Conservation (phyloP, 2,113 vertebrate genomes). For the Nibea albiflora region DNA sequence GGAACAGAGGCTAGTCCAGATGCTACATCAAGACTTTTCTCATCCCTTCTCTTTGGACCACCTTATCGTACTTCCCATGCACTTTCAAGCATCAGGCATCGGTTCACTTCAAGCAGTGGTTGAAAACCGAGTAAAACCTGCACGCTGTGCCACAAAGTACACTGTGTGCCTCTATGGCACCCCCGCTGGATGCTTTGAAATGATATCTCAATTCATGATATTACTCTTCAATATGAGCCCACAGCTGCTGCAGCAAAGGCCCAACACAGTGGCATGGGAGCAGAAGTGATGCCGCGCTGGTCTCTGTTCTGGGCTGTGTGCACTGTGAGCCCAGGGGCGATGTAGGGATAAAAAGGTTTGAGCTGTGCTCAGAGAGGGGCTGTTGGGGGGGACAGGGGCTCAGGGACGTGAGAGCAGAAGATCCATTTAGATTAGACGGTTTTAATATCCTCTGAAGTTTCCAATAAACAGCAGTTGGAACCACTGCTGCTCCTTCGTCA, state of each 20-base stretch:
- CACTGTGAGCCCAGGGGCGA: conserved; percentile 46
- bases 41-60: background rate
- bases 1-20: background rate
- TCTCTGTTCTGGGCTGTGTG: conserved; percentile 46
- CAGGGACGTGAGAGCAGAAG: conserved; percentile 55
- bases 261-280: conserved; percentile 21
- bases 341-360: conserved; percentile 66
- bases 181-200: conserved; percentile 58
- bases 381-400: conserved; percentile 23
- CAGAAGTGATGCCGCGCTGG: conserved; percentile 21
- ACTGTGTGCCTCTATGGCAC: conserved; percentile 33
- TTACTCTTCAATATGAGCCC: conserved; percentile 53
- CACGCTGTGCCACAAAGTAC: conserved; percentile 21
- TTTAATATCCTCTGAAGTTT: conserved; percentile 74
- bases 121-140: conserved; percentile 3
- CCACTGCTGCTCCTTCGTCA: background rate
- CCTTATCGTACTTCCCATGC: background rate
- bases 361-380: conserved; percentile 25
- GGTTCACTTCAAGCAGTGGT: conserved; percentile 4
- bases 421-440: conserved; percentile 75
- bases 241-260: conserved; percentile 26
- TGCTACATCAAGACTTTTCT: background rate
- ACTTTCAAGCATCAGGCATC: background rate
- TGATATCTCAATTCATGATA: conserved; percentile 62
- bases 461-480: conserved; percentile 60